Evolutionary conservation across 2,888 invertebrate genomes (phyloP), one percentile per base, ranked within the genome.

Genomic region (Teinopalpus imperialis): DNA sequence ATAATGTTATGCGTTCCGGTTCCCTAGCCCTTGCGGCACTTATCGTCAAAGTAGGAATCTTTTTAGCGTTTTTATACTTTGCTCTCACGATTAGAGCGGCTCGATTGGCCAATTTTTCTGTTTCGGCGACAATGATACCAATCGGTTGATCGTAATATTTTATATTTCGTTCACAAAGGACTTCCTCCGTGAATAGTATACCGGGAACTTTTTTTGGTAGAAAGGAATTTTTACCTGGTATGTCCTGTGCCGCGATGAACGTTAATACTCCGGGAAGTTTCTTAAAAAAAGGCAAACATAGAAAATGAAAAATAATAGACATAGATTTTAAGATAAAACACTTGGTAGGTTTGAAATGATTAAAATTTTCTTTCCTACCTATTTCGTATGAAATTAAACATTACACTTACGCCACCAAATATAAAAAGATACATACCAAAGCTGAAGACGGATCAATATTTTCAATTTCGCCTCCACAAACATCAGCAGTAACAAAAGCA

Each of bases 81-180:
- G 93, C 79, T 63, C 90, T 82, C 0, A 94, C 92, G 30, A 90
- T 69, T 12, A 87, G 72, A 1, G 91, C 91, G 0, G 93, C 93
- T 55, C 82, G 71, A 27, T 90, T 81, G 0, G 93, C 93, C 1
- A 90, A 53, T 13, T 74, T 73, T 36, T 90, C 86, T 1, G 85
- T 87, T 52, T 87, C 90, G 14, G 94, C 94, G 0, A 92, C 90
- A 10, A 95, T 89, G 0, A 94, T 70, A 0, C 94, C 95, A 7
- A 94, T 72, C 0, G 93, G 89, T 67, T 94, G 94, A 16, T 93
- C 91, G 45, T 92, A 92, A 65, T 90, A 93, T 36, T 82, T 69
- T 0, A 94, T 85, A 13, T 74, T 69, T 8, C 89, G 90, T 49
- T 80, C 81, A 40, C 85, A 90, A 39, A 91, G 81, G 6, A 91